A percentile compares a stretch with the other conserved stretches of the same genome.
phyloP scores from a whole-genome alignment of 2,113 vertebrate genomes.

The Ploceus nigricollis region DNA sequence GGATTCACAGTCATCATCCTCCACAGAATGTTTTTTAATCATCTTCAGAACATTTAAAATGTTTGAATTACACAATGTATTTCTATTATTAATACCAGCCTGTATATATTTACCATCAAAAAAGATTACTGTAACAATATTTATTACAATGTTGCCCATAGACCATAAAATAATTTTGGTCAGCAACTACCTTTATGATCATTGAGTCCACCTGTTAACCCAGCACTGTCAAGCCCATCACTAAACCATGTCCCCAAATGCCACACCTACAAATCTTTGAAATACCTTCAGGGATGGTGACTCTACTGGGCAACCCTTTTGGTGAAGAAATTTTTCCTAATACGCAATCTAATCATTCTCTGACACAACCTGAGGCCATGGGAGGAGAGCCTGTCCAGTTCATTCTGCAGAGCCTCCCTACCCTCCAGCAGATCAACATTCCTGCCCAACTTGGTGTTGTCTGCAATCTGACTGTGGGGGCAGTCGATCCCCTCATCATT shows the following conservation, averaged over 20 bases:
- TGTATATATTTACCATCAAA: not conserved
- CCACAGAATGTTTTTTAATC: not conserved
- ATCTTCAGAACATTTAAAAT: not conserved
- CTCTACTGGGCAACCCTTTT: rapidly evolving
- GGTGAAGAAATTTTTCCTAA: not conserved
- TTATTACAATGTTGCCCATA: not conserved
- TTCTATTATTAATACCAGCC: not conserved
- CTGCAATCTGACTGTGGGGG: rapidly evolving
- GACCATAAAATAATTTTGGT: not conserved
- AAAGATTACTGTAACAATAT: not conserved
- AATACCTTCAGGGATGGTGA: not conserved
- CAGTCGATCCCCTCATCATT: not conserved
- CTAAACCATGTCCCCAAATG: not conserved
- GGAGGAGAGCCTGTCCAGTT: not conserved
- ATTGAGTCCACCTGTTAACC: not conserved
- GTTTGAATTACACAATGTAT: not conserved
- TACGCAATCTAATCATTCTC: not conserved
- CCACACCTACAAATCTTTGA: not conserved
- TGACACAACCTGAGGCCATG: not conserved
- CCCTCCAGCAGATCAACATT: not conserved
- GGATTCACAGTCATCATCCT: not conserved
- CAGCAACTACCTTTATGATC: not conserved
- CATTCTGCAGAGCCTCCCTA: not conserved
- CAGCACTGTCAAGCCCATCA: not conserved
- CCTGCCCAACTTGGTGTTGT: not conserved